Evolutionary conservation across 2,888 invertebrate genomes (phyloP), one percentile per base, ranked within the genome.

Genomic region (Campopleginae sp.): DNA sequence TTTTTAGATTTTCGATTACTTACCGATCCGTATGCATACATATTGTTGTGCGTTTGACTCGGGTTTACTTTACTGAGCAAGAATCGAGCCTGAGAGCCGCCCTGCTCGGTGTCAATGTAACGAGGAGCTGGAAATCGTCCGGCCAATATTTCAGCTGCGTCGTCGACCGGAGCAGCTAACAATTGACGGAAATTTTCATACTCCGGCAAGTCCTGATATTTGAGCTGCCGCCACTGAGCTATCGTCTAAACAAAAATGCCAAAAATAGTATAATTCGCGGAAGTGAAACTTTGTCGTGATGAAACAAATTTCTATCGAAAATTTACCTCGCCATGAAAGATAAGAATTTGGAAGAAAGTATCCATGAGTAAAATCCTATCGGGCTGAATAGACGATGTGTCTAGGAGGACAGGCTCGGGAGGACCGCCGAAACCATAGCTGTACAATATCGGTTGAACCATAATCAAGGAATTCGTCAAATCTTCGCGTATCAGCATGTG

Each of bases 31-130:
- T 98, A 99, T 61, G 98, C 97, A 94, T 98, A 98, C 98, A 98
- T 98, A 94, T 99, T 99, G 95, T 99, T 99, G 94, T 99, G 99
- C 23, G 99, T 99, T 94, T 99, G 98, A 90, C 99, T 99, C n/a
- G 99, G 99, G 94, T 99, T 99, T 84, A 99, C 99, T 96, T 99
- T 99, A 27, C 99, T 99, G 79, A 99, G 94, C 89, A 99, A 95
- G 95, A 99, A 99, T 88, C 99, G 96, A 17, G 99, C 99, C 96
- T 99, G 99, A 0, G 99, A 99, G 14, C 99, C 99, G n/a, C 99
- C 99, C 91, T 99, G 98, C 93, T 99, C 99, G 0, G 99, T 99
- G 93, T 99, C 99, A 89, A 99, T 99, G 93, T 99, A 99, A 80
- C 99, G 96, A 12, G 99, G 99, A 96, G 99, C 99, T 1, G 99